Base-by-base conservation (phyloP, 2,113 vertebrate species). In the Pterocles burchelli region DNA sequence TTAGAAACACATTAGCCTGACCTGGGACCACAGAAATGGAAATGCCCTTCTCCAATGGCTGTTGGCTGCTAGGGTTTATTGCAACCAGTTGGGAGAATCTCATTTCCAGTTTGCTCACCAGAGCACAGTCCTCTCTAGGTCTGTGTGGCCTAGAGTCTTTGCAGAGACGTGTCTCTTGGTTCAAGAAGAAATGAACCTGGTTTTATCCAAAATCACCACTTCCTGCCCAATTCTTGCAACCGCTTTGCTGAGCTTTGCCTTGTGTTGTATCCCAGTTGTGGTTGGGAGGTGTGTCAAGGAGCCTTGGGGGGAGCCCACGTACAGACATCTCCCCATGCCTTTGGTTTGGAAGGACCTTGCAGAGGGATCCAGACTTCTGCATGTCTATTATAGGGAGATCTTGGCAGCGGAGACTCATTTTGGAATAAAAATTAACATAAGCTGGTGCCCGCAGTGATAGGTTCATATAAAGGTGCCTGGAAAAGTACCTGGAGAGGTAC, bases 1-100 rank as follows among this genome's bases (percentile, higher is more conserved):
- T 86, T 92, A 90, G 83, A 89, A 97, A 81, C 59, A 68, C 20
- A 18, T 74, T 74, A 73, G 20, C 85, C 52, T 77, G 72, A 81
- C 57, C n/a, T 9, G 36, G 79, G 70, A 94, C 67, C 93, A 29
- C 82, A 89, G 92, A 94, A 91, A 90, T 90, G 88, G 92, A 96
- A 97, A 90, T 93, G 79, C 26, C 57, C 81, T 68, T 57, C 73
- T 77, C 65, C 71, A 76, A 25, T 46, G 51, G 25, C 41, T 92
- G 31, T 34, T 59, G 78, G 20, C 48, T 68, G 65, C 55, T 11
- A 63, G 51, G 14, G 15, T 59, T 92, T 38, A 81, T 87, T 9
- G 1, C 57, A 61, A 31, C 41, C n/a, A 34, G n/a, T 4, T 49
- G 33, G 54, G 79, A 83, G 61, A 46, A 11, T 51, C 55, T 67